Evolutionary conservation across 2,797 vertebrate species (phyloP).

Genomic region (Mus caroli): DNA sequence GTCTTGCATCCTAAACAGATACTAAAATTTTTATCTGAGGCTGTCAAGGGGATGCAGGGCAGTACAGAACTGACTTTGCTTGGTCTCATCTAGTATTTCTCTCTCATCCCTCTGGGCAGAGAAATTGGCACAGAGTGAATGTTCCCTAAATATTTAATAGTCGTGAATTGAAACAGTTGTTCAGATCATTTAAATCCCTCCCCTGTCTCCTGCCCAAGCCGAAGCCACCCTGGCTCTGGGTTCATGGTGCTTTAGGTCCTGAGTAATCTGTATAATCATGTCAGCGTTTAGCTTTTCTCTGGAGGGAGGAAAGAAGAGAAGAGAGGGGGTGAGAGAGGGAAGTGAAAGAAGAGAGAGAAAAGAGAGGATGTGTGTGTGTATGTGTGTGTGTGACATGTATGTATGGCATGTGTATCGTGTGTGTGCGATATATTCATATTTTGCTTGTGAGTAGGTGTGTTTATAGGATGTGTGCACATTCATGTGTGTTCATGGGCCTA

Average conservation of each 20-base stretch:
- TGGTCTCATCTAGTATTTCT: slow-evolving; percentile 35
- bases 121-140: slow-evolving; percentile 62
- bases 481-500: neutral
- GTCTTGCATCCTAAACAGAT: neutral
- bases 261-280: slow-evolving; percentile 1
- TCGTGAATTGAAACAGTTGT: slow-evolving; percentile 64
- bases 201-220: neutral
- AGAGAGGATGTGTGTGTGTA: neutral
- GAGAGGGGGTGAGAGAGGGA: neutral
- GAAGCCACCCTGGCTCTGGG: slow-evolving; percentile 5
- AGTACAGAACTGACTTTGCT: slow-evolving; percentile 13
- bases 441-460: neutral
- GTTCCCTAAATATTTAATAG: slow-evolving; percentile 70
- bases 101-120: slow-evolving; percentile 19
- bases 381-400: neutral
- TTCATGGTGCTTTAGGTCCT: slow-evolving; percentile 17
- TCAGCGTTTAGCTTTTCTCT: slow-evolving; percentile 24
- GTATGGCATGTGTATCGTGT: neutral
- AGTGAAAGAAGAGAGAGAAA: no score
- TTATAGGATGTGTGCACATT: neutral
- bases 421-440: neutral
- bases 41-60: neutral
- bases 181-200: slow-evolving; percentile 54
- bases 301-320: neutral
- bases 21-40: slow-evolving; percentile 1